These are phyloP conservation scores for Stratiomys singularior DNA, from an alignment of 2,888 invertebrate genomes.

Conservation along the genomic window DNA sequence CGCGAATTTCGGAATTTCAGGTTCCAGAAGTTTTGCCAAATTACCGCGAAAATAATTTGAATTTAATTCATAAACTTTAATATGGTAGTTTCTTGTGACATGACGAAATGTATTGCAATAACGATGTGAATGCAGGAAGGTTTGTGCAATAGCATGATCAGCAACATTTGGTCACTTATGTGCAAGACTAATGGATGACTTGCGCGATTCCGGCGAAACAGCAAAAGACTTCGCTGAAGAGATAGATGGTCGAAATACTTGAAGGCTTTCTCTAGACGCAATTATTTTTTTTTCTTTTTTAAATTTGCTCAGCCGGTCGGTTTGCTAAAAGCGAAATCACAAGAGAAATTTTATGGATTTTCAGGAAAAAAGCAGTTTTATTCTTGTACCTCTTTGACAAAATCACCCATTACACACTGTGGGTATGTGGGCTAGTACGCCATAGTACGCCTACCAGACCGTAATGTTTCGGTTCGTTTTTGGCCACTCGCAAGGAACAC, in stretches of 20 bases:
- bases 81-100: slow-evolving; percentile 1
- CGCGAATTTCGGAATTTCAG: background rate
- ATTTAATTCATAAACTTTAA: slow-evolving; percentile 9
- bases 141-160: background rate
- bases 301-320: no score
- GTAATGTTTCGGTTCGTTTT: no score
- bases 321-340: no score
- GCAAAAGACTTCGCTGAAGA: background rate
- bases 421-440: no score
- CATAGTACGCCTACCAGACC: no score
- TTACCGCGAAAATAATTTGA: slow-evolving; percentile 11
- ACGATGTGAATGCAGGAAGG: background rate
- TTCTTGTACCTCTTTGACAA: no score
- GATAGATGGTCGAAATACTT: no score
- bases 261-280: background rate
- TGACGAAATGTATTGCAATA: background rate
- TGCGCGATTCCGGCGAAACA: background rate
- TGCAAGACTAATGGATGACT: background rate
- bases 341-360: no score
- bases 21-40: background rate
- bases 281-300: no score
- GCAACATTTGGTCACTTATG: background rate
- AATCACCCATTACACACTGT: no score
- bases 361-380: no score
- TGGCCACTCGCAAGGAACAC: no score